Conservation (phyloP, 53 echinoderm and acorn worm species). For the Apostichopus leukothele region DNA sequence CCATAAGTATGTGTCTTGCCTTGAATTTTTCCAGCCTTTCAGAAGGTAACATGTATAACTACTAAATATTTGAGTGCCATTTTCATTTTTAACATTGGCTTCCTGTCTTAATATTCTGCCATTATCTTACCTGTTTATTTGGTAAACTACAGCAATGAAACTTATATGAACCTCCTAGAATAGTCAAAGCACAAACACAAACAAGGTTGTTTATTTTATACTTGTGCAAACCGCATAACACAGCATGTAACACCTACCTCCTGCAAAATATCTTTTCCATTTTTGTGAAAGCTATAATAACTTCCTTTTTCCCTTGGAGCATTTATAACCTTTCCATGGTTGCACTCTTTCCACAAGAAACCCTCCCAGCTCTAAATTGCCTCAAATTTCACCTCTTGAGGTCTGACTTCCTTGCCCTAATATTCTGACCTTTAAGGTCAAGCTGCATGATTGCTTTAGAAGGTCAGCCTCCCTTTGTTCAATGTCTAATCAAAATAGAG, state of each 20-base stretch:
- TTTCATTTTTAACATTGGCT: background rate
- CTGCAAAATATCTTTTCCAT: slow-evolving; percentile 43
- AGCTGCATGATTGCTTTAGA: slow-evolving; percentile 42
- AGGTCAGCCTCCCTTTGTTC: slow-evolving; percentile 50
- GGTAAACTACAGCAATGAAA: background rate
- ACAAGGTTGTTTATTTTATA: slow-evolving; percentile 36
- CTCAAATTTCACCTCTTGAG: slow-evolving; percentile 53
- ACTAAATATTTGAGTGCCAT: too few relatives aligned
- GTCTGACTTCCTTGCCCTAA: slow-evolving; percentile 51
- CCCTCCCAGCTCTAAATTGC: slow-evolving; percentile 49
- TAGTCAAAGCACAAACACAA: background rate
- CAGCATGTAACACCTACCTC: slow-evolving; percentile 47
- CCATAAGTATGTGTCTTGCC: background rate
- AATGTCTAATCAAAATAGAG: slow-evolving; percentile 49
- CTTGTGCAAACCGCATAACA: slow-evolving; percentile 33
- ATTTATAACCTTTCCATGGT: slow-evolving; percentile 42
- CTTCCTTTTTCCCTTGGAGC: slow-evolving; percentile 45
- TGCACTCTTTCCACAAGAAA: slow-evolving; percentile 39
- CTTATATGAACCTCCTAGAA: background rate
- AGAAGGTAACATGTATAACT: too few relatives aligned
- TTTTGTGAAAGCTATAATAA: slow-evolving; percentile 44
- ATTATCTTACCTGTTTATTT: background rate
- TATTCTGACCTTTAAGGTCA: slow-evolving; percentile 53
- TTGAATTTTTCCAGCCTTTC: too few relatives aligned
- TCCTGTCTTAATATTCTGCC: background rate